phyloP scores from a whole-genome alignment of 2,888 invertebrate genomes.

The Neocrepidodera transversa region DNA sequence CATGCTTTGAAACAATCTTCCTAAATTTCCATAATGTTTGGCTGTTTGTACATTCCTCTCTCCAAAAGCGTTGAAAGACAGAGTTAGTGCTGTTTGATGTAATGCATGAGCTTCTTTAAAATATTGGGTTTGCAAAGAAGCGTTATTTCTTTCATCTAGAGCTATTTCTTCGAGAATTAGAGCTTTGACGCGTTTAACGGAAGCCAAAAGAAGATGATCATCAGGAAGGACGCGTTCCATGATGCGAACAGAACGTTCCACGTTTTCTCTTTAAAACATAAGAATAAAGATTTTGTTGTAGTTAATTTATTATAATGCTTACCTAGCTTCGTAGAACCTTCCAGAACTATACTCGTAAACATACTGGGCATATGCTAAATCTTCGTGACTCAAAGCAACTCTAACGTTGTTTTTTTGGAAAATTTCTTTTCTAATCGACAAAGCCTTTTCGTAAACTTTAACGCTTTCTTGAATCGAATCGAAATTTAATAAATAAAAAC shows the following conservation, averaged over 20 bases:
- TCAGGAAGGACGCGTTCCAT: constrained; percentile 80
- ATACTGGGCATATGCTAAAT: constrained; percentile 91
- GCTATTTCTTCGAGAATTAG: constrained; percentile 93
- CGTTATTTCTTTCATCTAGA: constrained; percentile 70
- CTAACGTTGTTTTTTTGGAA: constrained; percentile 87
- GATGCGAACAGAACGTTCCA: constrained; percentile 82
- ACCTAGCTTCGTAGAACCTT: constrained; percentile 80
- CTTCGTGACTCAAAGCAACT: constrained; percentile 90
- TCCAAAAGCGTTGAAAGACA: constrained; percentile 85
- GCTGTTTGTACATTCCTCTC: constrained; percentile 95
- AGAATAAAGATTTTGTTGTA: too few species aligned
- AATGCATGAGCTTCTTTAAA: constrained; percentile 82
- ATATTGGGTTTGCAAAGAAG: constrained; percentile 59
- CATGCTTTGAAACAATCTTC: constrained; percentile 94
- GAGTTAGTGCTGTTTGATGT: constrained; percentile 81
- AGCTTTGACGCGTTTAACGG: constrained; percentile 90
- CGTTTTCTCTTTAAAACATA: constrained; percentile 85
- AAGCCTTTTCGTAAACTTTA: constrained; percentile 79
- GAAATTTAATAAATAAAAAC: constrained; percentile 88
- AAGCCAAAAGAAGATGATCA: constrained; percentile 86
- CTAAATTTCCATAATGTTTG: constrained; percentile 95
- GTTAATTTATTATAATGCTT: constrained; percentile 41
- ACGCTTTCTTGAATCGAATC: constrained; percentile 87
- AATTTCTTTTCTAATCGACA: constrained; percentile 75
- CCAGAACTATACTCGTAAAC: constrained; percentile 92